phyloP scores from a whole-genome alignment of 2,888 invertebrate genomes.

The Scrobipalpa atriplicella region DNA sequence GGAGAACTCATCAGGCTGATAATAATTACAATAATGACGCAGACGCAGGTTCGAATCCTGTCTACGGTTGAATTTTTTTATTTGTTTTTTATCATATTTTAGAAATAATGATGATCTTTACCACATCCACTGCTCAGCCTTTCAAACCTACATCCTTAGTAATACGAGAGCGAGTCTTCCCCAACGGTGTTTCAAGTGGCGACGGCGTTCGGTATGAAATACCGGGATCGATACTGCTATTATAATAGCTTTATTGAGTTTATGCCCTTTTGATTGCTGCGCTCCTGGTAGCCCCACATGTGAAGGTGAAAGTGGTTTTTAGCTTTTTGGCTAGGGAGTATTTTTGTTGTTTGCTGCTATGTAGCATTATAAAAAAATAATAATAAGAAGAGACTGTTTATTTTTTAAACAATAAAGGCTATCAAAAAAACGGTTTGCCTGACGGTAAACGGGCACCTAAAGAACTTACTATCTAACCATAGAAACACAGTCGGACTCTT shows the following conservation, averaged over 20 bases:
- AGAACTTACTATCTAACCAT: too few relatives aligned
- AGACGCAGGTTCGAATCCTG: too few relatives aligned
- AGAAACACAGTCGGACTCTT: too few relatives aligned
- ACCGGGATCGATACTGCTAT: constrained; percentile 30
- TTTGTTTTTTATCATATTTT: background rate
- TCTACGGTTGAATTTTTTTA: too few relatives aligned
- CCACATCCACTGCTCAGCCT: background rate
- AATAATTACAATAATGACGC: too few relatives aligned
- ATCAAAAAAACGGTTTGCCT: too few relatives aligned
- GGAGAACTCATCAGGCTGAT: too few relatives aligned
- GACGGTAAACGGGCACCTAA: too few relatives aligned
- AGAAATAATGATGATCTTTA: too few relatives aligned
- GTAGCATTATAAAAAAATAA: background rate
- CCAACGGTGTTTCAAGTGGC: constrained; percentile 23
- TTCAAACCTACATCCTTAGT: background rate
- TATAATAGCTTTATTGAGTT: constrained; percentile 43
- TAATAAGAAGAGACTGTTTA: background rate
- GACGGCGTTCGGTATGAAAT: constrained; percentile 32
- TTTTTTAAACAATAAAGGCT: too few relatives aligned
- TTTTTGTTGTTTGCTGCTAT: background rate
- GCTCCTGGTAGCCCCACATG: constrained; percentile 22
- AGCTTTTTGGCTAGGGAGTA: background rate
- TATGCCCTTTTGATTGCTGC: constrained; percentile 25
- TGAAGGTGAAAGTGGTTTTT: constrained; percentile 30
- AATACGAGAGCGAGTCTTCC: constrained; percentile 1